Evolutionary conservation across 2,888 invertebrate species (phyloP).

Genomic region (Ecliptopera silaceata): DNA sequence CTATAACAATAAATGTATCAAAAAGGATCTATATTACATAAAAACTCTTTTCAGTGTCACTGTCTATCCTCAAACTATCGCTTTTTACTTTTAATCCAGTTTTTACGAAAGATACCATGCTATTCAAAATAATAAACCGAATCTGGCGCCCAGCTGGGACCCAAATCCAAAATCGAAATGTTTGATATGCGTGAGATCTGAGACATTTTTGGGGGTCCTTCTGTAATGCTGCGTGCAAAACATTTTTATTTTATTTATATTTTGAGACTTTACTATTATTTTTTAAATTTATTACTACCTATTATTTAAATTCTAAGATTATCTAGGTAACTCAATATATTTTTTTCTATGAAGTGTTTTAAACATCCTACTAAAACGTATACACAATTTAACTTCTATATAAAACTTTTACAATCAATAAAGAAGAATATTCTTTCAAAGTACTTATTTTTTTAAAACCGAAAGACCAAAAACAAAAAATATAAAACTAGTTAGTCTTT

Average conservation of each 20-base stretch:
- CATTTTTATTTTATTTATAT: neutral
- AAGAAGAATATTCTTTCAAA: too few relatives aligned
- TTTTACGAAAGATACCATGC: constrained; percentile 61
- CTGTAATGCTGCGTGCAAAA: neutral
- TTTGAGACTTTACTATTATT: too few relatives aligned
- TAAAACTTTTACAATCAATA: too few relatives aligned
- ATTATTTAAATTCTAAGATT: too few relatives aligned
- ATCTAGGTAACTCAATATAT: too few relatives aligned
- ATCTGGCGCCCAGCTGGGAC: constrained; percentile 63
- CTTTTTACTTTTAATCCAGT: constrained; percentile 49
- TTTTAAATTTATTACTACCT: too few relatives aligned
- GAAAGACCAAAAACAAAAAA: neutral
- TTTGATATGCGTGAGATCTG: constrained; percentile 46
- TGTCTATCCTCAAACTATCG: constrained; percentile 49
- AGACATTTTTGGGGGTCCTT: constrained; percentile 19
- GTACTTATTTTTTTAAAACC: too few relatives aligned
- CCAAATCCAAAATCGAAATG: constrained; percentile 51
- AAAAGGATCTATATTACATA: neutral
- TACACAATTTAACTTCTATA: too few relatives aligned
- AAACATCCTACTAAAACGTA: too few relatives aligned
- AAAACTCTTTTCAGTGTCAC: neutral
- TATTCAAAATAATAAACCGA: constrained; percentile 59
- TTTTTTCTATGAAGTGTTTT: too few relatives aligned
- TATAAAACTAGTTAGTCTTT: too few relatives aligned
- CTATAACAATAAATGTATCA: neutral